Evolutionary conservation across 1,140 invertebrate genomes (phyloP).

Genomic region (Caenorhabditis latens): DNA sequence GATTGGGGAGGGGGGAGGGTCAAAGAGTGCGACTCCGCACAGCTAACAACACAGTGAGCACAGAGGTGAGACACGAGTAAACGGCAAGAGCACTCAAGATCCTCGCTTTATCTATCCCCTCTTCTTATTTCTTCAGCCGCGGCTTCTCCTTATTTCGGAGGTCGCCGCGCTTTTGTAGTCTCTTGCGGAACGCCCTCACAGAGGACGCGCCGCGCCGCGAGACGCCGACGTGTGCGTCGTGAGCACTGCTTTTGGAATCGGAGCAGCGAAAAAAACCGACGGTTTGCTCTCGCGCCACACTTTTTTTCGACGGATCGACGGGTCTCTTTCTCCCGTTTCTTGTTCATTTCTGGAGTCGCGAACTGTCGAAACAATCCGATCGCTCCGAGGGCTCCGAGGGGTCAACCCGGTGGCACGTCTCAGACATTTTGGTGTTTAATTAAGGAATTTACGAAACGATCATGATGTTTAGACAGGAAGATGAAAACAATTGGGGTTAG

Average conservation of each 20-base stretch:
- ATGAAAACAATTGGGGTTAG: background rate
- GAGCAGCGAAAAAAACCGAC: conserved; percentile 21
- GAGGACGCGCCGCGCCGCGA: conserved; percentile 50
- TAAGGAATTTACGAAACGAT: conserved; percentile 25
- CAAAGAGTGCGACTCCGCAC: conserved; percentile 45
- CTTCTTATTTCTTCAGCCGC: background rate
- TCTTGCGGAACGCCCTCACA: conserved; percentile 57
- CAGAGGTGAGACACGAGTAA: conserved; percentile 53
- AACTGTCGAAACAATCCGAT: conserved; percentile 50
- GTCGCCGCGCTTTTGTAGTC: conserved; percentile 59
- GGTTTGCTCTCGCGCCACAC: conserved; percentile 36
- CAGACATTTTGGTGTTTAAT: conserved; percentile 42
- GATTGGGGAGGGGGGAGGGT: background rate
- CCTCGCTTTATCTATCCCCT: conserved; percentile 46
- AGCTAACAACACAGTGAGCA: conserved; percentile 13
- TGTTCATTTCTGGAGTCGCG: conserved; percentile 52
- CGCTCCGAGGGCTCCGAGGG: background rate
- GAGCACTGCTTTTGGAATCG: conserved; percentile 50
- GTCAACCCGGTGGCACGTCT: conserved; percentile 40
- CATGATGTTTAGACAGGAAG: conserved; percentile 39
- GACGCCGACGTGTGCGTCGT: conserved; percentile 47
- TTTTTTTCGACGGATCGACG: conserved; percentile 49
- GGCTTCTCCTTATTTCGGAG: conserved; percentile 14
- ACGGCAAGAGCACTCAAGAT: conserved; percentile 49
- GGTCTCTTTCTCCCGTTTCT: conserved; percentile 7